Evolutionary conservation across 1,140 invertebrate genomes (phyloP), one percentile per base, ranked within the genome.

Genomic region (Dreissena polymorpha): DNA sequence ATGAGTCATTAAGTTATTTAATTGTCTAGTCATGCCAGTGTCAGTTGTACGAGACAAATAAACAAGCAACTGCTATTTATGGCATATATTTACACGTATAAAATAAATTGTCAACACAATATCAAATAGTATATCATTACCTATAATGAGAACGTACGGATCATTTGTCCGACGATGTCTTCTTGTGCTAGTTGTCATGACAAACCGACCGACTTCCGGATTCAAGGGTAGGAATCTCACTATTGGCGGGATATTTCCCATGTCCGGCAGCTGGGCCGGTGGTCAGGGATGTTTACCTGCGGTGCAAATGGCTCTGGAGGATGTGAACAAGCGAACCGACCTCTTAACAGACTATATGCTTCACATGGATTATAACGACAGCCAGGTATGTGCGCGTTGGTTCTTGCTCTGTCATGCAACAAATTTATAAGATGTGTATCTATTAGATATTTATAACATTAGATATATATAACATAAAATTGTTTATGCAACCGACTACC

Each of bases 181-280:
- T 10, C 0, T 71, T 71, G 21, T 71, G n/a, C 39, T 71, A 0
- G 21, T 65, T 12, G 29, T 63, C 51, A 18, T 68, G 18, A 63
- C 69, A 10, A 16, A 18, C 27, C 21, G 21, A 10, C 13, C 29
- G 10, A 18, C 23, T 49, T 2, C n/a, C 10, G 73, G 55, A 14
- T 72, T 86, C 7, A 91, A 92, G 83, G 84, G 87, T n/a, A 92
- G 90, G 64, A 89, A 88, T 25, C 85, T 99, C 82, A 97, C 99
- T 93, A 99, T 99, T 92, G 99, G 98, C 68, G 98, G 97, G 25
- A 98, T 99, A 87, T 99, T 99, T 94, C 98, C 98, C 6, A 99
- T 99, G 92, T 96, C 97, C 91, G 98, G 98, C 73, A 98, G 98
- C 75, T 99, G 98, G 94, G 92, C 94, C 2, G 94, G 94, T 12